phyloP scores from a whole-genome alignment of 2,113 vertebrate genomes.

The Mus pahari region DNA sequence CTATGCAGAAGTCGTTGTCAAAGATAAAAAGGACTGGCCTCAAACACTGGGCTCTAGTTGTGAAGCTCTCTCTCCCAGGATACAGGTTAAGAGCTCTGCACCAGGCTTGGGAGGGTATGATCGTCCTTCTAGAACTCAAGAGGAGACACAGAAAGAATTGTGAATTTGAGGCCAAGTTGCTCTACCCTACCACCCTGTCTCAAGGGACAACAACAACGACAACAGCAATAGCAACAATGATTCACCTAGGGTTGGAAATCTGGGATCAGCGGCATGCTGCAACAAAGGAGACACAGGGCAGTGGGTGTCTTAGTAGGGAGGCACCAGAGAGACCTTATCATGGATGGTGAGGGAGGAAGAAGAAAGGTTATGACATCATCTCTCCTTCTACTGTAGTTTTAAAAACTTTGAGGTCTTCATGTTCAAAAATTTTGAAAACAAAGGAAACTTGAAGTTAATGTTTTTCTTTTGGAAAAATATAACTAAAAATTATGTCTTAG shows the following conservation, averaged over 20 bases:
- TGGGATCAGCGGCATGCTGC: not conserved
- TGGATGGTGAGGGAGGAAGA: not conserved
- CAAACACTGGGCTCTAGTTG: not conserved
- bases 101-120: not conserved
- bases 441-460: constrained; percentile 8
- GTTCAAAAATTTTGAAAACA: constrained; percentile 38
- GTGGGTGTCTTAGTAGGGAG: not conserved
- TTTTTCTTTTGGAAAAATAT: not conserved
- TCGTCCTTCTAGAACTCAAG: not conserved
- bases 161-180: not conserved
- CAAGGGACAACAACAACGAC: not conserved
- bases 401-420: constrained; percentile 1
- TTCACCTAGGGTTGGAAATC: not conserved
- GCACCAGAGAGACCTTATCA: not conserved
- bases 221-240: no score
- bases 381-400: not conserved
- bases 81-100: not conserved
- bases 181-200: not conserved
- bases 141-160: not conserved
- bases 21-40: not conserved
- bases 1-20: not conserved
- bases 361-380: not conserved
- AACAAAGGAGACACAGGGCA: not conserved
- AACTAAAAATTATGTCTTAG: constrained; percentile 18
- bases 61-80: not conserved